Evolutionary conservation across 2,797 vertebrate genomes (phyloP), one percentile per base, ranked within the genome.

Genomic region (Eospalax fontanierii): DNA sequence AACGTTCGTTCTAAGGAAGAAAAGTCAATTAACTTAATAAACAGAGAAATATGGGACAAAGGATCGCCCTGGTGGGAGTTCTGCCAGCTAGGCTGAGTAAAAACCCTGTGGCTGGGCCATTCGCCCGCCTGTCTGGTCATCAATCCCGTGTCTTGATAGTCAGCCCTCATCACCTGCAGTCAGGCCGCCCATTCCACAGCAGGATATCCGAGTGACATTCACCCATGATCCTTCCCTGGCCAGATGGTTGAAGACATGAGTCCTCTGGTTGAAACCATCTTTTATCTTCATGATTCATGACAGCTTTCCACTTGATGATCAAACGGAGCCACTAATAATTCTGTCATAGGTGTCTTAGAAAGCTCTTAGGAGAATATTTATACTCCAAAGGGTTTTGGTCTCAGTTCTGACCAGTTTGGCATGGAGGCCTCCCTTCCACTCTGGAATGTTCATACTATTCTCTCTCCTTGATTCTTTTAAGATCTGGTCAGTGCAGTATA

Each of bases 211-310:
- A 97, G 92, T 76, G 61, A 92, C 61, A 86, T 73, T 96, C 95
- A 95, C 50, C 75, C 81, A 83, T 78, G 71, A 40, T 0, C 46
- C 15, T 81, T 85, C 80, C 76, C 11, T 40, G 63, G 83, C 96
- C 98, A 98, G 97, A 98, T 98, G 97, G 97, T 96, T 76, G 81
- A 87, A 80, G 94, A 78, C 84, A 94, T 95, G 74, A 65, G 83
- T 90, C 65, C 95, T 90, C 89, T 89, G 87, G 40, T 94, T 86
- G 59, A 95, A 96, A 93, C 95, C 75, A 83, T 66, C 90, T 92
- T 97, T 97, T 97, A 96, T 98, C 97, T 97, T 84, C 59, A 68
- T 97, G 97, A 98, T 98, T 97, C 97, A 98, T 94, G 94, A 89
- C 89, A 81, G 78, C 30, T 74, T 94, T 91, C 57, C 8, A 40